Conservation (phyloP, 2,113 vertebrate species). For the Bagarius yarrelli region DNA sequence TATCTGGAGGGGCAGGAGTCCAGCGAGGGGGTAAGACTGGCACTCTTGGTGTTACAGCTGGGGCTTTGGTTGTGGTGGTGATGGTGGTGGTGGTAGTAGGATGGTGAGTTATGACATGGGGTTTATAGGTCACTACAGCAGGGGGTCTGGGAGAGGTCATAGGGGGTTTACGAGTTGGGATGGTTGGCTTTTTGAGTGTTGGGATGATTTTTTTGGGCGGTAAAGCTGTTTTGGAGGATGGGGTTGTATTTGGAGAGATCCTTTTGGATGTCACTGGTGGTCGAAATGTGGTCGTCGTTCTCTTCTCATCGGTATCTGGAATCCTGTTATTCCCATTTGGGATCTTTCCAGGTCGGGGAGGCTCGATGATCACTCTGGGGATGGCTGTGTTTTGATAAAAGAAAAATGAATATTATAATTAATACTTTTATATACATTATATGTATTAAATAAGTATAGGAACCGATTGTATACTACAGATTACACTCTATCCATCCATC, state of each 20-base stretch:
- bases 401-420: background rate
- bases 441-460: no score
- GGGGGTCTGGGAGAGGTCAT: slow-evolving; percentile 59
- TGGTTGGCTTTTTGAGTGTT: slow-evolving; percentile 44
- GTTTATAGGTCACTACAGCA: slow-evolving; percentile 26
- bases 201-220: slow-evolving; percentile 56
- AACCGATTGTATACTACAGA: no score
- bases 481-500: no score
- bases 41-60: slow-evolving; percentile 3
- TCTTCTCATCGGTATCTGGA: slow-evolving; percentile 72
- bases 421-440: no score
- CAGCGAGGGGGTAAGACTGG: slow-evolving; percentile 53
- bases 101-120: slow-evolving; percentile 40
- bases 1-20: slow-evolving; percentile 49
- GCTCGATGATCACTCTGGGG: slow-evolving; percentile 78
- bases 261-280: slow-evolving; percentile 59
- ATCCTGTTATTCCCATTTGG: slow-evolving; percentile 71
- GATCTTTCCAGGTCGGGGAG: slow-evolving; percentile 68
- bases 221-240: slow-evolving; percentile 48
- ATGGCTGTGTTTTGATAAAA: slow-evolving; percentile 63
- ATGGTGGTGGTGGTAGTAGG: slow-evolving; percentile 26
- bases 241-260: slow-evolving; percentile 53
- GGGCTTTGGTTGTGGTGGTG: slow-evolving; percentile 21
- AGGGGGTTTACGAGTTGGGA: slow-evolving; percentile 47
- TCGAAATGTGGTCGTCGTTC: slow-evolving; percentile 66